These are phyloP conservation scores for Schmidtea mediterranea DNA, from an alignment of 1,140 invertebrate genomes.

Conservation along the genomic window DNA sequence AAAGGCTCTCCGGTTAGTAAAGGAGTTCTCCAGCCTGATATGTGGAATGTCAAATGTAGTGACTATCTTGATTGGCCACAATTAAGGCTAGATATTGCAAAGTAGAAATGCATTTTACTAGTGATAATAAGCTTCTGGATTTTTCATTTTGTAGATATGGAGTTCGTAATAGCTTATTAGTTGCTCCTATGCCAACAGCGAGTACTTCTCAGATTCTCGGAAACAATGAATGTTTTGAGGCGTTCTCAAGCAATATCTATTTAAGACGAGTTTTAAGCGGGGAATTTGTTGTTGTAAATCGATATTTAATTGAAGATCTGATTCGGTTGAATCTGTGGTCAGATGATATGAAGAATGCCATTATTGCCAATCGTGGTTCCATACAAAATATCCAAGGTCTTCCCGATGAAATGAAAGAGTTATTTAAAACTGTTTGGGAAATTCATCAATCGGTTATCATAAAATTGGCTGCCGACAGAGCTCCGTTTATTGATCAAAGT, in stretches of 20 bases:
- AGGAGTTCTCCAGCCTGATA: conserved; percentile 86
- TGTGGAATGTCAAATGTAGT: conserved; percentile 76
- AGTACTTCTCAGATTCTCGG: conserved; percentile 95
- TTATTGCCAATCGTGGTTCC: conserved; percentile 37
- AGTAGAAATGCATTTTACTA: conserved; percentile 20
- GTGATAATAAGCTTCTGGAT: not conserved
- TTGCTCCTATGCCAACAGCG: conserved; percentile 95
- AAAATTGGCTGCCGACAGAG: conserved; percentile 87
- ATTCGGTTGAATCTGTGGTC: conserved; percentile 68
- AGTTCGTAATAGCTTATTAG: conserved; percentile 63
- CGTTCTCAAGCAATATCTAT: conserved; percentile 92
- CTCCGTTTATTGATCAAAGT: conserved; percentile 90
- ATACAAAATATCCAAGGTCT: conserved; percentile 51
- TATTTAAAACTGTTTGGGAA: conserved; percentile 98
- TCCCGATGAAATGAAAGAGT: conserved; percentile 54
- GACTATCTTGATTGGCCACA: conserved; percentile 59
- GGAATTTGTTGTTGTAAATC: conserved; percentile 71
- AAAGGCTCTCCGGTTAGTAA: conserved; percentile 64
- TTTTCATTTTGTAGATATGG: conserved; percentile 35
- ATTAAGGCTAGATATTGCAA: conserved; percentile 56
- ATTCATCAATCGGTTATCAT: conserved; percentile 73
- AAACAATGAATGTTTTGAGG: conserved; percentile 92
- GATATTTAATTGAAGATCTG: conserved; percentile 70
- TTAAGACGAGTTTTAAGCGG: conserved; percentile 68
- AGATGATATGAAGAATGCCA: conserved; percentile 77